Evolutionary conservation across 2,888 invertebrate species (phyloP).

Genomic region (Masnerella sp.): DNA sequence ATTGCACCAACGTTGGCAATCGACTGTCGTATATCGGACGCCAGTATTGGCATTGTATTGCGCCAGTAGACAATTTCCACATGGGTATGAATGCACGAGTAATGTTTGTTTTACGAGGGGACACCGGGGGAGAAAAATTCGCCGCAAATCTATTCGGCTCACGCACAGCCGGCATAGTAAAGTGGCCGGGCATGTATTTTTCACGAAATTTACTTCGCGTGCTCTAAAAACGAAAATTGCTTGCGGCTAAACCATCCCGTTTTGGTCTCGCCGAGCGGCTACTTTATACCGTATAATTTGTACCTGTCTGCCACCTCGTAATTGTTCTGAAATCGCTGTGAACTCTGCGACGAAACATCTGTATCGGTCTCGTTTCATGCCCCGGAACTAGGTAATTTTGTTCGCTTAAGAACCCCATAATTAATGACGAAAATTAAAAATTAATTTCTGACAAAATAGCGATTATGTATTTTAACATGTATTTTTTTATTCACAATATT

Average conservation of each 20-base stretch:
- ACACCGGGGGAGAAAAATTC: conserved; percentile 22
- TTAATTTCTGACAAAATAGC: too few relatives aligned
- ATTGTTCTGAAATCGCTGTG: conserved; percentile 38
- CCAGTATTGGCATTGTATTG: too few relatives aligned
- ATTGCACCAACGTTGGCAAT: too few relatives aligned
- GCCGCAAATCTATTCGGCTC: conserved; percentile 37
- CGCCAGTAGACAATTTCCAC: too few relatives aligned
- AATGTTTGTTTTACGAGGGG: conserved; percentile 24
- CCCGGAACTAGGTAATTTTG: not conserved
- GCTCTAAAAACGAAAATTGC: conserved; percentile 35
- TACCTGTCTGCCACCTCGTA: conserved; percentile 40
- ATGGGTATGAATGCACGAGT: not conserved
- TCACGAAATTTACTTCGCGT: conserved; percentile 32
- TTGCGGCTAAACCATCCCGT: conserved; percentile 29
- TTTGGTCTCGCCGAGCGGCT: conserved; percentile 14
- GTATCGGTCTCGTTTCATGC: not conserved
- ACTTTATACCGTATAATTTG: conserved; percentile 43
- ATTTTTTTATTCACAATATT: too few relatives aligned
- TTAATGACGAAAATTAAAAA: too few relatives aligned
- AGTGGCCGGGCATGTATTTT: conserved; percentile 23
- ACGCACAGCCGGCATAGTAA: conserved; percentile 14
- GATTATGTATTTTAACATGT: too few relatives aligned
- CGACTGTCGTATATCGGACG: too few relatives aligned
- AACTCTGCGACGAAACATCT: conserved; percentile 12
- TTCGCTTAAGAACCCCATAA: not conserved